A percentile compares a stretch with the other conserved stretches of the same genome.
Conservation (phyloP, 1,140 invertebrate genomes). For the Glossosoma conforme region DNA sequence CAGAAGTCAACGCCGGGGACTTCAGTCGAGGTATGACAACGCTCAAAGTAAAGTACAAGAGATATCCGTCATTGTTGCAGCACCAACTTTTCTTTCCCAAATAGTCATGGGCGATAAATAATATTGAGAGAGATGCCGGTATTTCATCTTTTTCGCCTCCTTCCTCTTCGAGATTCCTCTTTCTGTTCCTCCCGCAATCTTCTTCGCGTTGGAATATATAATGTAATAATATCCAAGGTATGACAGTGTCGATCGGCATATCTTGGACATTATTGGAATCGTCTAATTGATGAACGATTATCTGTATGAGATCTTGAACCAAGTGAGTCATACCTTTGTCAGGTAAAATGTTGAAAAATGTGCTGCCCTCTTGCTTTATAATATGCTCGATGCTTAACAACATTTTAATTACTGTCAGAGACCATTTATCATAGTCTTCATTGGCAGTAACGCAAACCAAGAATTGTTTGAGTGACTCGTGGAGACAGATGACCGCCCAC, state of each 20-base stretch:
- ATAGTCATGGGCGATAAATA: slow-evolving; percentile 82
- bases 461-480: slow-evolving; percentile 57
- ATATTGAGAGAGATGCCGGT: slow-evolving; percentile 69
- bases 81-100: slow-evolving; percentile 75
- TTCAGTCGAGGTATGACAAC: slow-evolving; percentile 62
- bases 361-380: slow-evolving; percentile 52
- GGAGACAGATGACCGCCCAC: slow-evolving; percentile 70
- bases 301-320: slow-evolving; percentile 69
- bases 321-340: slow-evolving; percentile 56
- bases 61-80: slow-evolving; percentile 65
- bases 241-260: slow-evolving; percentile 65
- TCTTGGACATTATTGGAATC: slow-evolving; percentile 54
- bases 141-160: slow-evolving; percentile 56
- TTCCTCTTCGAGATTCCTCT: slow-evolving; percentile 41
- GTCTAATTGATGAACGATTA: slow-evolving; percentile 70
- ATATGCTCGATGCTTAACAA: slow-evolving; percentile 63
- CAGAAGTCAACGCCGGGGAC: slow-evolving; percentile 50
- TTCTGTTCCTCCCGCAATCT: slow-evolving; percentile 41
- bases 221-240: slow-evolving; percentile 82
- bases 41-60: slow-evolving; percentile 74
- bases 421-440: slow-evolving; percentile 57
- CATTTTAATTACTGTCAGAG: slow-evolving; percentile 59
- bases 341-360: slow-evolving; percentile 50
- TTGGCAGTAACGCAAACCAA: slow-evolving; percentile 48
- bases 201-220: slow-evolving; percentile 65